Conservation (phyloP, 2,888 invertebrate species). For the Unio pictorum region DNA sequence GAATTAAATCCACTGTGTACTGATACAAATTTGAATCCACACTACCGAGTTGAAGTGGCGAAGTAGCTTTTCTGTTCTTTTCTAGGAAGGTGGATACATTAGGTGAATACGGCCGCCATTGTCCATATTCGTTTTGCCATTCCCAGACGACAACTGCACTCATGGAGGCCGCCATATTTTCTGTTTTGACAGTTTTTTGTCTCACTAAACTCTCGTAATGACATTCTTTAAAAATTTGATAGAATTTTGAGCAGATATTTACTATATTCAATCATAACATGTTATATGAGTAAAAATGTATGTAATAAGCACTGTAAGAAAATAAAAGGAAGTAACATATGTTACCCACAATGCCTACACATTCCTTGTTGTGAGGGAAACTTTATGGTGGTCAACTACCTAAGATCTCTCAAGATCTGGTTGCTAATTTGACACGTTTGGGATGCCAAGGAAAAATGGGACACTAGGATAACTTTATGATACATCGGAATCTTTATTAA, state of each 20-base stretch:
- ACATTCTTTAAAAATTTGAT: too few species aligned
- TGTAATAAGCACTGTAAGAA: too few species aligned
- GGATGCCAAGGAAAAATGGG: too few species aligned
- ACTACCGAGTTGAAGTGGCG: constrained; percentile 42
- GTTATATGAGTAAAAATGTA: too few species aligned
- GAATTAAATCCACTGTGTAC: constrained; percentile 52
- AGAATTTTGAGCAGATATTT: too few species aligned
- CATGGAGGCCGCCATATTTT: constrained; percentile 41
- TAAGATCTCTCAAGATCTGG: too few species aligned
- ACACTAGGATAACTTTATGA: too few species aligned
- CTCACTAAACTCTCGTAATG: constrained; percentile 5
- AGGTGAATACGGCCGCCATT: constrained; percentile 61
- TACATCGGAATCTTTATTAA: too few species aligned
- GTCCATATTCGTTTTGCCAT: constrained; percentile 60
- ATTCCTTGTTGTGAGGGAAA: constrained; percentile 56
- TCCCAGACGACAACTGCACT: constrained; percentile 62
- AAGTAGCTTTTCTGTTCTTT: constrained; percentile 27
- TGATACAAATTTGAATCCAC: constrained; percentile 44
- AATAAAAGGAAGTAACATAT: background rate
- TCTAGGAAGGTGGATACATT: constrained; percentile 55
- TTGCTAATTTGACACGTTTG: too few species aligned
- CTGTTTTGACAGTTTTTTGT: constrained; percentile 18
- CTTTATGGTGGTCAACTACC: too few species aligned
- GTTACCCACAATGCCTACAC: constrained; percentile 42
- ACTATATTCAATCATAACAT: too few species aligned